Evolutionary conservation across 2,113 vertebrate genomes (phyloP).

Genomic region (human (Homo sapiens)): GRCh38 chr5:81088001-81088500

Average conservation of each 20-base stretch:
- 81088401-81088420: not conserved
- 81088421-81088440: not conserved
- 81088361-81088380: not conserved
- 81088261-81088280: not conserved
- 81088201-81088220: not conserved
- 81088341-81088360: not conserved
- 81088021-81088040: constrained; percentile 44
- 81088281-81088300: not conserved
- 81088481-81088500: not conserved
- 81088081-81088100: not conserved
- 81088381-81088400: not conserved
- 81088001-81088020: constrained; percentile 22
- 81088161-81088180: not conserved
- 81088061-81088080: not conserved
- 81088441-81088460: not conserved
- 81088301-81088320: not conserved
- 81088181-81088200: not conserved
- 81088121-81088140: not conserved
- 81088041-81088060: not conserved
- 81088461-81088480: not conserved
- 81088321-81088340: not conserved
- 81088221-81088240: not conserved
- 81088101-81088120: not conserved
- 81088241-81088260: not conserved
- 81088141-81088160: not conserved